Conservation (phyloP, 2,113 vertebrate genomes). For the Nycticorax nycticorax region DNA sequence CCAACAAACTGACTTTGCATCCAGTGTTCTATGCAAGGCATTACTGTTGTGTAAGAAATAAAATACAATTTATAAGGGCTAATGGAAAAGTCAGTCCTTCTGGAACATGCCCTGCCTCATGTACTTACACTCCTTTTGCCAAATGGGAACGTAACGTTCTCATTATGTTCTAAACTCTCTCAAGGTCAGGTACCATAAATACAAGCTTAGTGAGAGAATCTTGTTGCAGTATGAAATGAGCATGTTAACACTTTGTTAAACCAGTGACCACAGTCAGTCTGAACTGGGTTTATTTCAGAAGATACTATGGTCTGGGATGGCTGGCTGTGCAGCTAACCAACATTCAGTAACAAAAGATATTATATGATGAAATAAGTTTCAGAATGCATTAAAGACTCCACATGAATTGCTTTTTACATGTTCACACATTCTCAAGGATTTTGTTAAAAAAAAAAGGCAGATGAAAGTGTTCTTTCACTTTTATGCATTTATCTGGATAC, state of each 20-base stretch:
- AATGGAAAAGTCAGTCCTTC: neutral
- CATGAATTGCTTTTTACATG: neutral
- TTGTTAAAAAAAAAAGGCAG: neutral
- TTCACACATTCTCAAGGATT: neutral
- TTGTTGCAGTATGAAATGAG: neutral
- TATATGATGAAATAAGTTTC: neutral
- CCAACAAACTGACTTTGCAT: neutral
- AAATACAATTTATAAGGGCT: neutral
- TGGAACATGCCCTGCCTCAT: fast-evolving
- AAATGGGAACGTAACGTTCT: neutral
- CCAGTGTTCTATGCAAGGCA: neutral
- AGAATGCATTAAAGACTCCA: neutral
- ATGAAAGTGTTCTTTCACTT: neutral
- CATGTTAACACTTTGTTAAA: neutral
- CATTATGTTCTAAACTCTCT: neutral
- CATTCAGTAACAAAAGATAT: neutral
- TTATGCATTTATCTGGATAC: neutral
- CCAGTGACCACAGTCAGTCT: neutral
- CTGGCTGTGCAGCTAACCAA: neutral
- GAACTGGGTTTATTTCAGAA: neutral
- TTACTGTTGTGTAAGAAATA: neutral
- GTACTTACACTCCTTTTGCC: neutral
- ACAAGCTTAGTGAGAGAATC: neutral
- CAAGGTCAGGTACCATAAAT: neutral
- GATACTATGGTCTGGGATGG: neutral